These are phyloP conservation scores for Henricia sp. DNA, from an alignment of 53 echinoderm and acorn worm species.

Conservation along the genomic window DNA sequence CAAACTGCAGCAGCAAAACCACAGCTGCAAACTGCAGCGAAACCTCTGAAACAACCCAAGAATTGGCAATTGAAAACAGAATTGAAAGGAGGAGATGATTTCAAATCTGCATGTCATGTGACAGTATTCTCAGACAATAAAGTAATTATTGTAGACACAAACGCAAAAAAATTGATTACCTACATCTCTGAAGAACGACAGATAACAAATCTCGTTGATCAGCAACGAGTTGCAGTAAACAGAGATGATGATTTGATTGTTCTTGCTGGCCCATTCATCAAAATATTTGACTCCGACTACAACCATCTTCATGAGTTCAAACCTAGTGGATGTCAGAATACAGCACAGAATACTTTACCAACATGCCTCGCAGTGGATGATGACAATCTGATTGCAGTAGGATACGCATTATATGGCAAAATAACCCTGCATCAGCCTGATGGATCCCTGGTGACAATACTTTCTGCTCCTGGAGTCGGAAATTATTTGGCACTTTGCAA, in stretches of 20 bases:
- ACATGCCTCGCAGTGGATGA: conserved; percentile 42
- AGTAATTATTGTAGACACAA: not conserved
- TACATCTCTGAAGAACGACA: not conserved
- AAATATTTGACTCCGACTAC: not conserved
- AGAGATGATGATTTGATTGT: conserved; percentile 15
- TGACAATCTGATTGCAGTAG: conserved; percentile 26
- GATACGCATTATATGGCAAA: not conserved
- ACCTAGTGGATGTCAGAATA: not conserved
- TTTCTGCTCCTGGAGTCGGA: conserved; percentile 6
- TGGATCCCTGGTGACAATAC: not conserved
- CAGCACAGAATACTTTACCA: not conserved
- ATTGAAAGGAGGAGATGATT: not conserved
- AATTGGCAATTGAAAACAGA: not conserved
- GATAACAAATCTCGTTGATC: not conserved
- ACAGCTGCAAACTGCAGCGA: no score
- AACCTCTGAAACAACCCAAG: not conserved
- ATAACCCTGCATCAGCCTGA: conserved; percentile 19
- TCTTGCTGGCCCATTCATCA: not conserved
- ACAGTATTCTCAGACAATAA: conserved; percentile 6
- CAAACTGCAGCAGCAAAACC: no score
- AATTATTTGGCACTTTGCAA: not conserved
- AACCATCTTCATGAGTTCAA: not conserved
- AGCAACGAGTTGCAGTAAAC: not conserved
- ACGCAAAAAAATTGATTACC: not conserved
- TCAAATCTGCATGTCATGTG: not conserved